Evolutionary conservation across 2,888 invertebrate species (phyloP).

Genomic region (Sminthurides aquaticus): DNA sequence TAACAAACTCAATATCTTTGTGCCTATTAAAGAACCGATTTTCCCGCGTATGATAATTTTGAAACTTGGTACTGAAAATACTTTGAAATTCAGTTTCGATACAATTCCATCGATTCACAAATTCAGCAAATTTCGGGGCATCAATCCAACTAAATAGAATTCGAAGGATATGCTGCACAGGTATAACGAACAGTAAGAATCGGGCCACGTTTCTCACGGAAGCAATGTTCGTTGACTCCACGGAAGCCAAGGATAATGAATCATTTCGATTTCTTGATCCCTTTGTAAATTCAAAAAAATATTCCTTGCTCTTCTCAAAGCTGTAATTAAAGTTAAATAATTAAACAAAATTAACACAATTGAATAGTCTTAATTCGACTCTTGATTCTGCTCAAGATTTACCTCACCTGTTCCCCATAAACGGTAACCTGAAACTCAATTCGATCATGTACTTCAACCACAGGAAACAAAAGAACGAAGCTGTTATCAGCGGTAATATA

Average conservation of each 20-base stretch:
- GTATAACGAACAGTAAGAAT: neutral
- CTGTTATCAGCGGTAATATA: conserved; percentile 1
- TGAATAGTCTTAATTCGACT: neutral
- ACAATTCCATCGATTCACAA: conserved; percentile 6
- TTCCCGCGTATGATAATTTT: neutral
- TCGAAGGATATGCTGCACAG: neutral
- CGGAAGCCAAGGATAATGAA: neutral
- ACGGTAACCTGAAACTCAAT: conserved; percentile 1
- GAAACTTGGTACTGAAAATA: neutral
- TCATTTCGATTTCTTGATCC: neutral
- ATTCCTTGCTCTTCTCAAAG: conserved; percentile 6
- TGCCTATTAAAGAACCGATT: neutral
- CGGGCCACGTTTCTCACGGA: neutral
- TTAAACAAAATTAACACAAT: too few species aligned
- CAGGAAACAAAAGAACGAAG: neutral
- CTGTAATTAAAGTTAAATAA: neutral
- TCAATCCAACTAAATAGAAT: neutral
- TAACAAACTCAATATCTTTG: neutral
- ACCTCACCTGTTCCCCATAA: conserved; percentile 2
- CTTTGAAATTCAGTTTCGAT: neutral
- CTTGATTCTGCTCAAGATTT: neutral
- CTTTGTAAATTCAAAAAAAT: conserved; percentile 1
- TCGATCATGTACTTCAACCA: conserved; percentile 7
- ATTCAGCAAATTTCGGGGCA: neutral
- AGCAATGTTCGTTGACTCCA: neutral